These are phyloP conservation scores for Bufotes viridis DNA, from an alignment of 2,797 vertebrate genomes.

Conservation along the genomic window DNA sequence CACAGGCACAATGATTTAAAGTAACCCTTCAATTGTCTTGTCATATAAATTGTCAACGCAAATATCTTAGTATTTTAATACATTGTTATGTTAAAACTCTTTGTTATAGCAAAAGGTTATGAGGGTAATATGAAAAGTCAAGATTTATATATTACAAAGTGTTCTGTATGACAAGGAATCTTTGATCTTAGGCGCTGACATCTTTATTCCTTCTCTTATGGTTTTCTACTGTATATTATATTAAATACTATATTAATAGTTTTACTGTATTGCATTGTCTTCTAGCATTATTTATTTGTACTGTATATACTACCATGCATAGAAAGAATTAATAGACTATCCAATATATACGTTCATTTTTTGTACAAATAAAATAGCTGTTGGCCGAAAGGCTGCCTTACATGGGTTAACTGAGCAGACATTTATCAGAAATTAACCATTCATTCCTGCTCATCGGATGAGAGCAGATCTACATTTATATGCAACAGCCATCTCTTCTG, in stretches of 20 bases:
- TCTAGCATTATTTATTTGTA: neutral
- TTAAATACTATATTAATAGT: neutral
- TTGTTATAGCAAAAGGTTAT: conserved; percentile 1
- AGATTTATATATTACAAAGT: neutral
- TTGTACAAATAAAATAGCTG: too few species aligned
- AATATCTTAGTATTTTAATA: conserved; percentile 12
- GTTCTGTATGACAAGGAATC: neutral
- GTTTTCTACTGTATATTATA: neutral
- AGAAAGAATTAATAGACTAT: too few species aligned
- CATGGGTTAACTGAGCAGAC: too few species aligned
- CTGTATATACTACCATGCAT: too few species aligned
- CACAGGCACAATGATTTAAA: conserved; percentile 39
- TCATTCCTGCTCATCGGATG: too few species aligned
- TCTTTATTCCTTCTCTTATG: neutral
- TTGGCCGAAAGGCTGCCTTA: too few species aligned
- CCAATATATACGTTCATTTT: too few species aligned
- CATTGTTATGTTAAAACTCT: neutral
- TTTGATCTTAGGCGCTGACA: neutral
- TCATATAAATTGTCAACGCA: conserved; percentile 21
- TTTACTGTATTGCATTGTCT: neutral
- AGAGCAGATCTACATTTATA: too few species aligned
- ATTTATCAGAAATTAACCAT: too few species aligned
- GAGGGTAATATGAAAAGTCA: conserved; percentile 2
- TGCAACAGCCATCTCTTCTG: too few species aligned
- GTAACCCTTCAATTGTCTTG: conserved; percentile 49